Evolutionary conservation across 2,888 invertebrate species (phyloP), one percentile per base, ranked within the genome.

Genomic region (Pardosa pseudoannulata): DNA sequence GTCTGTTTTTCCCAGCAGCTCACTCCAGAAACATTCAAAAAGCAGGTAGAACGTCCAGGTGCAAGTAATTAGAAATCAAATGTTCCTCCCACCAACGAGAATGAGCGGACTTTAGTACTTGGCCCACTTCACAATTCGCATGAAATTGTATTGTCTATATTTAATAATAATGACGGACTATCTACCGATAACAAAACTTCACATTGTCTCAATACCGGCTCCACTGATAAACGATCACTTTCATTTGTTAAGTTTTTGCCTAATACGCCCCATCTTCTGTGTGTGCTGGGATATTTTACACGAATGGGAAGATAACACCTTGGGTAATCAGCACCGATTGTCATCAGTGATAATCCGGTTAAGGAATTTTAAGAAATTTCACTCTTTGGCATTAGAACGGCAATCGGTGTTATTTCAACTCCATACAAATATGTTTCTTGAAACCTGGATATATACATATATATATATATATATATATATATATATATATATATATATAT

Each of bases 41-140:
- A 5, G 6, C 9, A 36, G 9, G 36, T 9, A 9, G 5, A 36
- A 5, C 16, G 16, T 46, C 46, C 46, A 46, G 2, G 46, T 11
- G 7, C 9, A n/a, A n/a, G 46, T 2, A 16, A 16, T 16, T 16
- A 2, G 46, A 46, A 46, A 46, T 16, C 23, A 1, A 56, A 23
- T 23, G 56, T 56, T 56, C 56, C 56, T 16, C 56, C 56, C 56
- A 56, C 56, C 23, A 16, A 3, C 23, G 1, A 23, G 23, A 56
- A 56, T 23, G 23, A 1, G 23, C 56, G 56, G 56, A 56, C 56
- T 56, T 56, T 56, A 56, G 56, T 56, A 56, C 56, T 56, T 56
- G 23, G 23, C 56, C 23, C 56, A 23, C 56, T 56, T 23, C 19
- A 56, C 56, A 56, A 56, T 23, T 11, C n/a, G 23, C n/a, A 23